A percentile compares a stretch with the other conserved stretches of the same genome.
These are phyloP conservation scores for Augiades crinisus DNA, from an alignment of 2,888 invertebrate genomes.

Conservation along the genomic window DNA sequence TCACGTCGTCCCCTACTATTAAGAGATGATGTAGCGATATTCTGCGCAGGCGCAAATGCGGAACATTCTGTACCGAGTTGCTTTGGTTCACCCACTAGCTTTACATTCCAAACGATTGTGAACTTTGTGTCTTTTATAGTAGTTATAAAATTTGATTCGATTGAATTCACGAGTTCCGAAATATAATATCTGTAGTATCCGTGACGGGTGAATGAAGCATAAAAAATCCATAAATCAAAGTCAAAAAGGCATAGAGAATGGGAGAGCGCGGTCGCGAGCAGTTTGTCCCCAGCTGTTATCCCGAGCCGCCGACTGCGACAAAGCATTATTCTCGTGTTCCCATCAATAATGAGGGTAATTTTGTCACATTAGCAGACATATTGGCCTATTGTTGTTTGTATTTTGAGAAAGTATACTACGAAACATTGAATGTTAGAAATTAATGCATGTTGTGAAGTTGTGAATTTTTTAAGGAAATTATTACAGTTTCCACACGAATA, in stretches of 20 bases:
- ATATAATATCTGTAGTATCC: slow-evolving; percentile 68
- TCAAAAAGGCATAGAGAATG: slow-evolving; percentile 82
- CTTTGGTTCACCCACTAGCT: slow-evolving; percentile 38
- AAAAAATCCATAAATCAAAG: slow-evolving; percentile 82
- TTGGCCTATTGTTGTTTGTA: slow-evolving; percentile 67
- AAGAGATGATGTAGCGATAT: slow-evolving; percentile 78
- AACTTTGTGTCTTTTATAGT: slow-evolving; percentile 31
- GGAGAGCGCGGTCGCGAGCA: slow-evolving; percentile 64
- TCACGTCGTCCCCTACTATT: slow-evolving; percentile 77
- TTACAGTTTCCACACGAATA: too few species aligned
- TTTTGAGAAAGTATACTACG: slow-evolving; percentile 29
- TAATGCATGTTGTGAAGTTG: too few species aligned
- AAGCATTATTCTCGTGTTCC: slow-evolving; percentile 61
- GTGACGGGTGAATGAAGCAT: slow-evolving; percentile 78
- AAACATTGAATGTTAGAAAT: slow-evolving; percentile 23
- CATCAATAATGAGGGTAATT: slow-evolving; percentile 81
- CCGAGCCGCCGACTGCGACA: slow-evolving; percentile 45
- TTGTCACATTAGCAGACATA: slow-evolving; percentile 76
- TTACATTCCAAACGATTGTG: slow-evolving; percentile 32
- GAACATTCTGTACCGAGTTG: slow-evolving; percentile 50
- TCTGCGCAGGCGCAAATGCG: slow-evolving; percentile 66
- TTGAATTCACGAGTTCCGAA: slow-evolving; percentile 38
- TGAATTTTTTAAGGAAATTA: too few species aligned
- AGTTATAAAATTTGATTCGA: slow-evolving; percentile 32
- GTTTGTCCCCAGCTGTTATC: slow-evolving; percentile 73